Evolutionary conservation across 2,797 vertebrate species (phyloP).

Genomic region (Neopelma chrysocephalum): DNA sequence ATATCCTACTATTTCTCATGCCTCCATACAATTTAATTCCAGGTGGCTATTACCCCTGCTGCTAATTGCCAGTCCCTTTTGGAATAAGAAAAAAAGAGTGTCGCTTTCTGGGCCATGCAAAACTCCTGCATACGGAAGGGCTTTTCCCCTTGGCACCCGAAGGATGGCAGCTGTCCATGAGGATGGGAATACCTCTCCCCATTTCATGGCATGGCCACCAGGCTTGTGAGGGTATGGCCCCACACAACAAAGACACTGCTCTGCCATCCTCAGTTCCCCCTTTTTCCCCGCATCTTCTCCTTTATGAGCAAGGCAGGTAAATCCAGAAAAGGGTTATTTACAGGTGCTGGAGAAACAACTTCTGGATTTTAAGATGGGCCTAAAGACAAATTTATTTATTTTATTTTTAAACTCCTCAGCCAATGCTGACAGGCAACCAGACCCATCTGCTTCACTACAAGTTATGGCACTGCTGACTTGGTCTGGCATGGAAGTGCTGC

Average conservation of each 20-base stretch:
- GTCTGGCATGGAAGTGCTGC: background rate
- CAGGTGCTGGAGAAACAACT: background rate
- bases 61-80: slow-evolving; percentile 29
- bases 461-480: background rate
- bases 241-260: background rate
- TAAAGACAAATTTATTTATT: background rate
- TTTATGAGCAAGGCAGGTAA: background rate
- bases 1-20: slow-evolving; percentile 33
- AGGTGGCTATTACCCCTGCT: slow-evolving; percentile 38
- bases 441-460: background rate
- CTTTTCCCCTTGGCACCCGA: background rate
- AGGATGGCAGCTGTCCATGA: background rate
- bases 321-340: background rate
- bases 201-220: accelerated
- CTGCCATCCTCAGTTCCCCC: background rate
- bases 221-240: background rate
- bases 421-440: background rate
- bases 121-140: background rate
- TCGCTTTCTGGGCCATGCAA: background rate
- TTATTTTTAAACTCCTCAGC: background rate
- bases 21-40: slow-evolving; percentile 41
- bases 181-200: background rate
- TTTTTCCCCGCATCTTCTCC: background rate
- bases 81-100: background rate
- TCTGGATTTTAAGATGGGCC: background rate